A percentile compares a stretch with the other conserved stretches of the same genome.
Evolutionary conservation across 2,113 vertebrate genomes (phyloP).

Genomic region (Manacus vitellinus): DNA sequence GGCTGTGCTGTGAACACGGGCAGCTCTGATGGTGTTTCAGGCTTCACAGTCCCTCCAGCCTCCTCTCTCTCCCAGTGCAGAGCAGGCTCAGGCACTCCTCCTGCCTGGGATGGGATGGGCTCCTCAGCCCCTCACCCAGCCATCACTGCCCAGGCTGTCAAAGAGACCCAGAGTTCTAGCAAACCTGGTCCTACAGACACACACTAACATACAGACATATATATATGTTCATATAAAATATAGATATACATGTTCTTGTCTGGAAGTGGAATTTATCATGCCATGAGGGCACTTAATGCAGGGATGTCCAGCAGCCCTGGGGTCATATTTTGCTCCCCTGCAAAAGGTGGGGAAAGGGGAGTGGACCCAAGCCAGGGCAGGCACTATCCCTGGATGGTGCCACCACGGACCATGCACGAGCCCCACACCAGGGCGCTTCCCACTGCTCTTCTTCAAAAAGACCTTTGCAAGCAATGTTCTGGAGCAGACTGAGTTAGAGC

Average conservation of each 20-base stretch:
- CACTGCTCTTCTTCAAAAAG: not conserved
- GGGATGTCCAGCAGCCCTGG: not conserved
- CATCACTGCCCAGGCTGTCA: not conserved
- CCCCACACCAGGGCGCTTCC: not conserved
- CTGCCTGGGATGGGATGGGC: not conserved
- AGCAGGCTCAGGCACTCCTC: not conserved
- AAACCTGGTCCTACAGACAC: not conserved
- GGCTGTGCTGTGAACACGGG: not conserved
- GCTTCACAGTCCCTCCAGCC: not conserved
- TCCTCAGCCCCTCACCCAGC: not conserved
- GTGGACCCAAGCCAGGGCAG: not conserved
- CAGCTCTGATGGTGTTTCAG: not conserved
- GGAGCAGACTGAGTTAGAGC: not conserved
- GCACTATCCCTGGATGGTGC: not conserved
- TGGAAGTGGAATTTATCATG: not conserved
- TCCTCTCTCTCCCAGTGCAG: not conserved
- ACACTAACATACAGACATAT: not conserved
- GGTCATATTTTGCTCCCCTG: not conserved
- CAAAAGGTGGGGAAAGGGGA: not conserved
- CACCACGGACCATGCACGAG: not conserved
- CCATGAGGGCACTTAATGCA: not conserved
- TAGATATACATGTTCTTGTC: not conserved
- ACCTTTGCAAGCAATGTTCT: slow-evolving; percentile 11
- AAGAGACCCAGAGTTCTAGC: not conserved
- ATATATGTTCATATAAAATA: not conserved